Base-by-base conservation (phyloP, 2,113 vertebrate genomes). In the Nycticorax nycticorax region DNA sequence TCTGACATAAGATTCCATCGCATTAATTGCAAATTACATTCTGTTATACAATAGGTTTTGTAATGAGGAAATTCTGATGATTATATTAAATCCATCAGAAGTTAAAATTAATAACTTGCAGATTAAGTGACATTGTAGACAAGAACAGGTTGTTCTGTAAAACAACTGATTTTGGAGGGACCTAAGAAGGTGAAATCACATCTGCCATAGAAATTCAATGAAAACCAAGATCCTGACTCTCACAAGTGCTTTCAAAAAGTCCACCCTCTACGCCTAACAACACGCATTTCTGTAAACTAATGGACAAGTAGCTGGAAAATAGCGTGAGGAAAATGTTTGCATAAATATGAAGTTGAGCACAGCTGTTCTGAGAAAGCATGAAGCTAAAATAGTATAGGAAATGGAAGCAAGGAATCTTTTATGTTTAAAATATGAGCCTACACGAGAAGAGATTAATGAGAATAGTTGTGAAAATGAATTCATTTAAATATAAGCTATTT, bases 401-500 rank as follows among this genome's bases (percentile, higher is more conserved):
- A 93, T 86, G 39, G 90, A 95, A 96, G 47, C 26, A 89, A 71
- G 87, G 35, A 79, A 48, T 68, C n/a, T 87, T 92, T 97, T 93
- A 84, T 96, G 60, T 89, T 85, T 67, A 91, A 96, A 96, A 95
- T 94, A 95, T 86, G 81, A 89, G 78, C 64, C 80, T 95, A 64
- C 48, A 81, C 43, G 77, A 53, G 66, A 96, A 83, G 63, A 94
- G 63, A 87, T 93, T 66, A 95, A 95, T 97, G 90, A 92, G 68
- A 97, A 87, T 93, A 77, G 85, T 94, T 82, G 43, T 85, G 92
- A 96, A 94, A 95, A 92, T 96, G 60, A 92, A 97, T 97, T 96
- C 32, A 85, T 90, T 96, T 94, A 95, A 90, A 86, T 96, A 66
- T 33, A 66, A 91, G 48, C 50, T 39, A 60, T 82, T 68, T 94